Percentiles rank a stretch among this genome's conserved stretches.
Evolutionary conservation across 35 echinoderm and acorn worm species (phyloP).

Genomic region (Acanthaster planci): DNA sequence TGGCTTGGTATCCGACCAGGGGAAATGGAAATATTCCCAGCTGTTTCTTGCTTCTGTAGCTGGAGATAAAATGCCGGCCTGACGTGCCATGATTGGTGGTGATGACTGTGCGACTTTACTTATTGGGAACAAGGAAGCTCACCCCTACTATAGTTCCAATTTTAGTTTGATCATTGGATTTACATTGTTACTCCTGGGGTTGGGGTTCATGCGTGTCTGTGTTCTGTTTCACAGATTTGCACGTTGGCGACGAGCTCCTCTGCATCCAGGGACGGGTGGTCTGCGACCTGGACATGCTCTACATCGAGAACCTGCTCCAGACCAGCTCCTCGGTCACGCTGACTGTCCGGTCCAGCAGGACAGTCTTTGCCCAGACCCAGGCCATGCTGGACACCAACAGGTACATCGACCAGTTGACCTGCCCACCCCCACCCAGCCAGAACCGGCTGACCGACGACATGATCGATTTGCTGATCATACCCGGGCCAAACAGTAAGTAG

Average conservation of each 20-base stretch:
- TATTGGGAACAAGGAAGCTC: too few species aligned
- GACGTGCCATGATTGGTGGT: too few species aligned
- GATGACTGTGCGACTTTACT: too few species aligned
- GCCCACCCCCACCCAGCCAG: constrained; percentile 92
- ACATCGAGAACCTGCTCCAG: constrained; percentile 85
- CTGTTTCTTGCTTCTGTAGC: too few species aligned
- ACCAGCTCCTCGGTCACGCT: constrained; percentile 68
- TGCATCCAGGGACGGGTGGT: constrained; percentile 90
- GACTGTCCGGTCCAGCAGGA: constrained; percentile 89
- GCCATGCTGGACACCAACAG: constrained; percentile 90
- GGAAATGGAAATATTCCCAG: too few species aligned
- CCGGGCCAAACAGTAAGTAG: constrained; percentile 77
- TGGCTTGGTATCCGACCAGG: too few species aligned
- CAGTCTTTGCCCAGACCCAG: constrained; percentile 86
- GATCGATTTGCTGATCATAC: constrained; percentile 86
- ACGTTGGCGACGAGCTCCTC: constrained; percentile 90
- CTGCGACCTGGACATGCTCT: constrained; percentile 94
- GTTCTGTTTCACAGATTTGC: constrained; percentile 61
- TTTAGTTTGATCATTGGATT: too few species aligned
- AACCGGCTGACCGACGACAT: constrained; percentile 84
- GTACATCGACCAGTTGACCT: constrained; percentile 94
- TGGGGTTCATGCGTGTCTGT: neutral
- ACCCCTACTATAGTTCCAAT: too few species aligned
- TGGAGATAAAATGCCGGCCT: too few species aligned
- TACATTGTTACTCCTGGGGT: too few species aligned